Evolutionary conservation across 2,797 vertebrate genomes (phyloP).

Genomic region (Alectoris magna): DNA sequence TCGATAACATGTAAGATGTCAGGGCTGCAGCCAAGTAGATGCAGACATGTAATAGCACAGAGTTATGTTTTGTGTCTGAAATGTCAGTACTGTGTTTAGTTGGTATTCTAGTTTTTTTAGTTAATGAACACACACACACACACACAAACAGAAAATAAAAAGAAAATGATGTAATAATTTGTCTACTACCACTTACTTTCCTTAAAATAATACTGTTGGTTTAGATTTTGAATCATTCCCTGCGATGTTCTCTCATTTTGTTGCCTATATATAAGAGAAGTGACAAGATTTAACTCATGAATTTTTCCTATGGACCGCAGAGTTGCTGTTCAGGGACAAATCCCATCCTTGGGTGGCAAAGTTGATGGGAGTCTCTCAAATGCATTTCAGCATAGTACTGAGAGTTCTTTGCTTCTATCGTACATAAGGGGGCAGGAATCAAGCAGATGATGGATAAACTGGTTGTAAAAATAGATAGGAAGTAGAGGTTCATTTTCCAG

Average conservation of each 20-base stretch:
- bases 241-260: neutral
- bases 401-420: slow-evolving; percentile 35
- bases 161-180: neutral
- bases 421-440: slow-evolving; percentile 6
- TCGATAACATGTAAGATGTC: neutral
- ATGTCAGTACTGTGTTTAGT: neutral
- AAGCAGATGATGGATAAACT: slow-evolving; percentile 52
- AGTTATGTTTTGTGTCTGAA: neutral
- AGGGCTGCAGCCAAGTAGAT: neutral
- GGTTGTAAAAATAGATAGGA: slow-evolving; percentile 67
- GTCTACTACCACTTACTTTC: neutral
- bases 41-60: neutral
- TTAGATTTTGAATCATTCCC: slow-evolving; percentile 23
- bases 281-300: slow-evolving; percentile 38
- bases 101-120: neutral
- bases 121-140: neutral
- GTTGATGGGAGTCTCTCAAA: neutral
- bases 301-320: neutral
- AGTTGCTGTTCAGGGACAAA: neutral
- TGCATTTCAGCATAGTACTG: neutral
- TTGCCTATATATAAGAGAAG: slow-evolving; percentile 36
- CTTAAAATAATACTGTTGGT: neutral
- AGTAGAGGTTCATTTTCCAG: slow-evolving; percentile 60
- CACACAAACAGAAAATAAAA: neutral
- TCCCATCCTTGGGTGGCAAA: slow-evolving; percentile 4